Evolutionary conservation across 53 echinoderm and acorn worm genomes (phyloP).

Genomic region (Antedon mediterranea): DNA sequence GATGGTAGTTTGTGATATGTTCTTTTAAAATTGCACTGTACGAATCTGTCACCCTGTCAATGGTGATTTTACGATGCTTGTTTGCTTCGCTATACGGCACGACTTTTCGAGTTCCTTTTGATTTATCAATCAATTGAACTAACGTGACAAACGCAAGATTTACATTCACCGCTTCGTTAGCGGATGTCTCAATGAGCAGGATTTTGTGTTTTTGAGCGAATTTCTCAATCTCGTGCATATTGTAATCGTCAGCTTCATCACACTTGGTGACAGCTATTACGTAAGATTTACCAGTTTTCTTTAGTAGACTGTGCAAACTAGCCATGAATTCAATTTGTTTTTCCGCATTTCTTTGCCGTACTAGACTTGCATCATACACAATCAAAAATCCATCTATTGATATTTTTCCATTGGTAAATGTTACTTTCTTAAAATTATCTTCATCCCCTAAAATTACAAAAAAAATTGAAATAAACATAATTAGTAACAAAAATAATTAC

Average conservation of each 20-base stretch:
- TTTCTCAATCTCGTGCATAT: constrained; percentile 17
- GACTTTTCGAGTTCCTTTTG: constrained; percentile 33
- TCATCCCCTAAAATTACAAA: constrained; percentile 47
- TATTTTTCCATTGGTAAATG: constrained; percentile 69
- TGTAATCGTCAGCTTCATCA: constrained; percentile 48
- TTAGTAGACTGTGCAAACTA: constrained; percentile 19
- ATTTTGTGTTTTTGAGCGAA: constrained; percentile 21
- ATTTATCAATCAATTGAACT: constrained; percentile 53
- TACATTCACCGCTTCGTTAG: constrained; percentile 67
- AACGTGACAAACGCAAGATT: constrained; percentile 60
- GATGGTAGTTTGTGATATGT: constrained; percentile 60
- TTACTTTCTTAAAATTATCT: constrained; percentile 30
- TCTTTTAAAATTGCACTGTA: constrained; percentile 35
- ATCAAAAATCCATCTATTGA: constrained; percentile 65
- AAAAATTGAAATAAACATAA: background rate
- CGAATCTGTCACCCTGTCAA: constrained; percentile 44
- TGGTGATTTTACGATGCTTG: constrained; percentile 39
- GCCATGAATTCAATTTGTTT: constrained; percentile 47
- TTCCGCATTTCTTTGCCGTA: constrained; percentile 15
- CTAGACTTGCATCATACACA: constrained; percentile 52
- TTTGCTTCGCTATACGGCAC: constrained; percentile 43
- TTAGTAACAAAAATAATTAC: background rate
- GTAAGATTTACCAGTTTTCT: constrained; percentile 53
- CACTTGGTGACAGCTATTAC: constrained; percentile 72
- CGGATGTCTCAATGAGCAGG: constrained; percentile 68